A percentile compares a stretch with the other conserved stretches of the same genome.
phyloP scores from a whole-genome alignment of 2,113 vertebrate species.

The Hyaena hyaena region DNA sequence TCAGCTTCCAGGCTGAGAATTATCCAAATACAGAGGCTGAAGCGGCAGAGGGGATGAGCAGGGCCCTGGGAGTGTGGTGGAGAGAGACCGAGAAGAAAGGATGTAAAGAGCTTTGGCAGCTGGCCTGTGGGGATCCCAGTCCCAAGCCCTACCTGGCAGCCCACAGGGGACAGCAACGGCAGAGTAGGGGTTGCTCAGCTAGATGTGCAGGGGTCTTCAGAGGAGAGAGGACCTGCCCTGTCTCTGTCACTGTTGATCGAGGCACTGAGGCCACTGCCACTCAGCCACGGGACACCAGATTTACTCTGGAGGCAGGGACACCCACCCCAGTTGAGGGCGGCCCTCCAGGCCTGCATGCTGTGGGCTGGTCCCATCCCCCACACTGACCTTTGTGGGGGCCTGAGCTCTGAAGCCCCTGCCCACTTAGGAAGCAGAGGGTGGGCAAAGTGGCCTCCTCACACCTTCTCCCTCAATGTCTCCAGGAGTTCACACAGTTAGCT shows the following conservation, averaged over 20 bases:
- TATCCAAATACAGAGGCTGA: not conserved
- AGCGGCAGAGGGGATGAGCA: constrained; percentile 74
- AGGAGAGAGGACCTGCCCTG: constrained; percentile 89
- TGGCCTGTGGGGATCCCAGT: not conserved
- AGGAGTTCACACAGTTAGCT: not conserved
- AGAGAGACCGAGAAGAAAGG: constrained; percentile 66
- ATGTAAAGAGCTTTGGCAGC: constrained; percentile 55
- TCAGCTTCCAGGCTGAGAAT: not conserved
- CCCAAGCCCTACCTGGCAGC: not conserved
- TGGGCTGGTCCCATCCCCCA: not conserved
- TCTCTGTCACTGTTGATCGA: constrained; percentile 85
- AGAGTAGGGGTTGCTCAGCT: constrained; percentile 87
- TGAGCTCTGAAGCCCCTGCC: not conserved
- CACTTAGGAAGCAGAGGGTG: not conserved
- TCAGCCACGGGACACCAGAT: constrained; percentile 90
- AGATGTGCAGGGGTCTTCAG: constrained; percentile 89
- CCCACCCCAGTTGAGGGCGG: constrained; percentile 44
- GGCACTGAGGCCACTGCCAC: constrained; percentile 91
- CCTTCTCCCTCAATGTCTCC: not conserved
- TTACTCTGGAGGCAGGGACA: constrained; percentile 91
- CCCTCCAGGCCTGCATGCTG: not conserved
- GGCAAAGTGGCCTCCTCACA: not conserved
- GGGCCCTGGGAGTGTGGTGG: constrained; percentile 57
- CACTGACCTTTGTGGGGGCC: not conserved
- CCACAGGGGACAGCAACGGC: not conserved